Base-by-base conservation (phyloP, 2,113 vertebrate species). In the Podarcis raffonei region DNA sequence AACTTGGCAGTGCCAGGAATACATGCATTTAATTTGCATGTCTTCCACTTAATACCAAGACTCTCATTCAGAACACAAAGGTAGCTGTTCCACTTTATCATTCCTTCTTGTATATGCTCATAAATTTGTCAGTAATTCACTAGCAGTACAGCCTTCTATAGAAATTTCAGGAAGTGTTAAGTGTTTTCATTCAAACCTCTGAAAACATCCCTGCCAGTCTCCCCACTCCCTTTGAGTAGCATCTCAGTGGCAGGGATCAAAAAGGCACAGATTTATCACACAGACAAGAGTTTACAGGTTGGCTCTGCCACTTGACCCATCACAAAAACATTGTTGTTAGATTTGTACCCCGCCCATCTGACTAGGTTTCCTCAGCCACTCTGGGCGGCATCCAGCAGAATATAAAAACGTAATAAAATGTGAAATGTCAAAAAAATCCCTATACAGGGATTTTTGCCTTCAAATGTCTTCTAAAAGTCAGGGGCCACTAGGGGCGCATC, bases 191-290 rank as follows among this genome's bases (percentile, higher is more conserved):
- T 82, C 53, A 59, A 39, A 27, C 0, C 62, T 22, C 39, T 66
- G n/a, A 57, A 68, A 25, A 85, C n/a, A n/a, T 86, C 2, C n/a
- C 30, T 5, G 11, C 11, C 1, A 0, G 71, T 84, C 6, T 16
- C 20, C 27, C 9, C 48, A 53, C 12, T 65, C 76, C 37, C 35
- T 88, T 85, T 83, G 42, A 82, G 53, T 81, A 91, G 30, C 9
- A 15, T 91, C 16, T 62, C 72, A 81, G 53, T 84, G 93, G 57
- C 83, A 85, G 66, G 69, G 27, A 82, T 87, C 87, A 87, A 11
- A 1, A 1, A 15, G 85, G 66, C 6, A 68, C 37, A 15, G 77
- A 7, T 90, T 89, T 90, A 32, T 89, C 66, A 86, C 66, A 12
- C 5, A 0, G 53, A 82, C 82, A 42, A 1, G 42, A 83, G 81